A percentile compares a stretch with the other conserved stretches of the same genome.
Evolutionary conservation across 1,140 invertebrate species (phyloP).

Genomic region (Lucilia sericata): DNA sequence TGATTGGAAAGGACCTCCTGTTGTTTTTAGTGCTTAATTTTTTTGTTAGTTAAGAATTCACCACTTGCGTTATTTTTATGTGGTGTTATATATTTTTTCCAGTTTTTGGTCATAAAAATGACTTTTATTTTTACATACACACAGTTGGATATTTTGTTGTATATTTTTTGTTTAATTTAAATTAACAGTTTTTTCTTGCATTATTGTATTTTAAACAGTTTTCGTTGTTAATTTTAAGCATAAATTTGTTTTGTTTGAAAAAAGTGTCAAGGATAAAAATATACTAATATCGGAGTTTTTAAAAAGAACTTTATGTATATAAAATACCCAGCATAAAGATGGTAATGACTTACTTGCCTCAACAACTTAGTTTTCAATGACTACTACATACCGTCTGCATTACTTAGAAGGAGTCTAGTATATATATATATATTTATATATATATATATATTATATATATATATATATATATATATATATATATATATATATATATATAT

Average conservation of each 20-base stretch:
- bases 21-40: neutral
- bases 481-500: too few relatives aligned
- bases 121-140: neutral
- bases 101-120: conserved; percentile 22
- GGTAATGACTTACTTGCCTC: too few relatives aligned
- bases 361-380: too few relatives aligned
- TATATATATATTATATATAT: too few relatives aligned
- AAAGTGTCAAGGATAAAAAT: neutral
- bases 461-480: too few relatives aligned
- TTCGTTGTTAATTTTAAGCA: neutral
- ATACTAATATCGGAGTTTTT: neutral
- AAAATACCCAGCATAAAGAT: too few relatives aligned
- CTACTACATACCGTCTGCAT: too few relatives aligned
- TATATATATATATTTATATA: too few relatives aligned
- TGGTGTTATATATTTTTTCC: neutral
- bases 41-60: neutral
- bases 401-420: too few relatives aligned
- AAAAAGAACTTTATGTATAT: too few relatives aligned
- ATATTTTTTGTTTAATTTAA: neutral
- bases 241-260: neutral
- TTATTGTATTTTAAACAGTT: neutral
- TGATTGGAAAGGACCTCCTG: conserved; percentile 12
- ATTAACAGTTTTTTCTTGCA: neutral
- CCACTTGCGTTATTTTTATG: neutral
- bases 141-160: neutral